Evolutionary conservation across 2,797 vertebrate genomes (phyloP), one percentile per base, ranked within the genome.

Genomic region (Cetoscarus ocellatus): DNA sequence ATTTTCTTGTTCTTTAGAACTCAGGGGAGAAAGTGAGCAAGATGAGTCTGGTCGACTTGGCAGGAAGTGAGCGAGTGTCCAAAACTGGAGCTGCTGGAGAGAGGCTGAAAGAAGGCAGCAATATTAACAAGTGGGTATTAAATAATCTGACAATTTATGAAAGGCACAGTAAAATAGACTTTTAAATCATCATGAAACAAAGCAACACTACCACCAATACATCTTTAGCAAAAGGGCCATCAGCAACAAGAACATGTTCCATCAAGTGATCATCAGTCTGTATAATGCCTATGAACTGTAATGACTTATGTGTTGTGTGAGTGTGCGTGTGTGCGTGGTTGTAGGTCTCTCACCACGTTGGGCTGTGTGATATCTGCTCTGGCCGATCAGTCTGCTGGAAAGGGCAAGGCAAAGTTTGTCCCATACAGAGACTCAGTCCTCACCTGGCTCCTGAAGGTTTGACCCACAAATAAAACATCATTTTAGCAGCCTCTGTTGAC

Each of bases 21-120:
- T 98, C 98, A 0, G 98, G 98, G 71, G 98, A 99, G 91, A 99
- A 99, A 82, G 98, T 99, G 88, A 99, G 98, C 91, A 99, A 99
- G 86, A 89, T 99, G 90, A 99, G 98, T 88, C 87, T 99, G 83
- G 98, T 99, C 44, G 98, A 99, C 92, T 90, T 99, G 93, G 98
- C 98, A 5, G 98, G 98, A 14, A 99, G 97, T 0, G 98, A 99
- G 82, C 92, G 98, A 39, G 98, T 96, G 17, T 99, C 97, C 56
- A 99, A 99, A 91, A 99, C 97, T 0, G 98, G 98, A 92, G 98
- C 98, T 14, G 97, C 98, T 0, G 98, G 98, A 45, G 97, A 99
- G 86, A 95, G 98, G 54, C 96, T 99, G 43, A 99, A 98, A 85
- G 98, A 99, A 90, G 97, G 97, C 89, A 98, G 97, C 94, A 99